phyloP scores from a whole-genome alignment of 2,888 invertebrate species.

The Xylocampa areola region DNA sequence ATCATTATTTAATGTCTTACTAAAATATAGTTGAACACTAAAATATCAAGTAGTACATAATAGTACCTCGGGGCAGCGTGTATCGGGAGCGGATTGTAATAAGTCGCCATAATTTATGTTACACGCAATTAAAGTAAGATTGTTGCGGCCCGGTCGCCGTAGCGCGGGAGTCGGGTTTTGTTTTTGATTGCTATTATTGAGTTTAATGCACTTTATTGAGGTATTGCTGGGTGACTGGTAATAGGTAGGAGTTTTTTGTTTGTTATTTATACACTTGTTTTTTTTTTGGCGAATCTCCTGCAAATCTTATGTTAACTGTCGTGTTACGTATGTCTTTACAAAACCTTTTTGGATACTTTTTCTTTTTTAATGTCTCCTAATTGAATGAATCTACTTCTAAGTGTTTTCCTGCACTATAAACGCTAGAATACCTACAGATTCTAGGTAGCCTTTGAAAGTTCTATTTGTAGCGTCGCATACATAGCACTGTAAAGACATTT shows the following conservation, averaged over 20 bases:
- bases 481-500: too few species aligned
- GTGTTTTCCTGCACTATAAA: too few species aligned
- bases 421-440: too few species aligned
- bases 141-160: slow-evolving; percentile 75
- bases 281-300: background rate
- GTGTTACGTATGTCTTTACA: too few species aligned
- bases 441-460: too few species aligned
- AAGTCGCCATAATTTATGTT: slow-evolving; percentile 88
- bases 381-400: too few species aligned
- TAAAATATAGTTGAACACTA: slow-evolving; percentile 12
- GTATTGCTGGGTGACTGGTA: slow-evolving; percentile 8
- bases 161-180: slow-evolving; percentile 61
- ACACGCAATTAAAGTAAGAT: slow-evolving; percentile 89
- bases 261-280: background rate
- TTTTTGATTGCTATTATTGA: slow-evolving; percentile 62
- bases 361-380: too few species aligned
- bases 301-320: too few species aligned
- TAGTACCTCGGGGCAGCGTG: slow-evolving; percentile 75
- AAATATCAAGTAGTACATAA: slow-evolving; percentile 65
- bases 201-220: slow-evolving; percentile 34
- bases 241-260: background rate
- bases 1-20: too few species aligned
- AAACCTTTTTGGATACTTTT: too few species aligned
- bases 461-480: too few species aligned
- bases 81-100: slow-evolving; percentile 87